A percentile compares a stretch with the other conserved stretches of the same genome.
Evolutionary conservation across 2,888 invertebrate species (phyloP).

Genomic region (Machimus atricapillus): DNA sequence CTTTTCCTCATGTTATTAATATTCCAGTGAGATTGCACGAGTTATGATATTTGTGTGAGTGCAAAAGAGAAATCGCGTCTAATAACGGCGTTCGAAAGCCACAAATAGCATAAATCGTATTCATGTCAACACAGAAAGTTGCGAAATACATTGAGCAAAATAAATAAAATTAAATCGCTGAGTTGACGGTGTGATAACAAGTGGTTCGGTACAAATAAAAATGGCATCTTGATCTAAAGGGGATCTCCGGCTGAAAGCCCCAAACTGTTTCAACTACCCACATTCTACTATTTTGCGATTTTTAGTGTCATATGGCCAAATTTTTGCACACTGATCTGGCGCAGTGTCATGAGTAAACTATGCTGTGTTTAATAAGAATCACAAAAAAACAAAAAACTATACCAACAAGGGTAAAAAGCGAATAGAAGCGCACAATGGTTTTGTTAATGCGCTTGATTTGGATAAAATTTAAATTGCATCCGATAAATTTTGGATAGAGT

Average conservation of each 20-base stretch:
- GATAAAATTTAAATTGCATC: constrained; percentile 42
- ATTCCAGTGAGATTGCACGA: background rate
- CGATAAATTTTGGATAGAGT: constrained; percentile 42
- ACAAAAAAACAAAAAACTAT: background rate
- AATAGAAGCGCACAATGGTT: constrained; percentile 13
- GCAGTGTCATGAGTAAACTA: background rate
- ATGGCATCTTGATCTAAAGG: background rate
- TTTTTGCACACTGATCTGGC: background rate
- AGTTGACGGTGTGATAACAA: background rate
- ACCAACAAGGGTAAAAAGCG: background rate
- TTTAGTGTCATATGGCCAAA: background rate
- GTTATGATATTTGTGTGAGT: background rate
- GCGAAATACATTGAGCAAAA: background rate
- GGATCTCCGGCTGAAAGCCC: background rate
- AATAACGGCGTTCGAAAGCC: constrained; percentile 24
- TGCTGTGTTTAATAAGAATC: background rate
- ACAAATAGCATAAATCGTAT: constrained; percentile 18
- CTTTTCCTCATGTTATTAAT: background rate
- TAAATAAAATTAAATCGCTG: background rate
- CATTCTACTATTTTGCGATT: background rate
- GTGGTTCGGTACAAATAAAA: background rate
- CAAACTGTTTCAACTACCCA: background rate
- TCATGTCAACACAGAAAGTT: constrained; percentile 9
- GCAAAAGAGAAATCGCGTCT: constrained; percentile 32
- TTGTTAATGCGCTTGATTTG: constrained; percentile 35